Conservation (phyloP, 2,888 invertebrate species). For the Monoplex corrugatus region DNA sequence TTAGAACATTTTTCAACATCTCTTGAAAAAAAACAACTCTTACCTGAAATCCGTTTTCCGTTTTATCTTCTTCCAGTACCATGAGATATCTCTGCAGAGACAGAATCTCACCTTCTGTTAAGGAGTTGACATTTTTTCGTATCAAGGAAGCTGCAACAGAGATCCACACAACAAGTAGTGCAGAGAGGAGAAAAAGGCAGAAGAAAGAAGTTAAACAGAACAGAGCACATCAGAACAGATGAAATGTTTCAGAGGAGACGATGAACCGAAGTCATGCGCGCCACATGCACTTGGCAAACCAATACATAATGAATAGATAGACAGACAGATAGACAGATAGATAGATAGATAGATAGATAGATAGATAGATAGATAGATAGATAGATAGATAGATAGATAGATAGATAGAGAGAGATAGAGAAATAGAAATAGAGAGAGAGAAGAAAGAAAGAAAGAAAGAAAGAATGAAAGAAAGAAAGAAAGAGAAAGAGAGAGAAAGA, state of each 20-base stretch:
- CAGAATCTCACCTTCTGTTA: conserved; percentile 53
- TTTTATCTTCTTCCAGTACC: conserved; percentile 50
- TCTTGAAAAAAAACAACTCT: background rate
- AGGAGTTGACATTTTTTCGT: conserved; percentile 59
- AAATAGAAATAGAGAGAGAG: background rate
- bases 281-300: too few species aligned
- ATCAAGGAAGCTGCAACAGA: conserved; percentile 45
- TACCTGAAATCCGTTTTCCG: conserved; percentile 54
- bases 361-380: background rate
- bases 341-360: background rate
- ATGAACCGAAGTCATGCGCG: too few species aligned
- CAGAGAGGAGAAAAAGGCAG: background rate
- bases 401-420: background rate
- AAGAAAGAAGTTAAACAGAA: background rate
- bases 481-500: background rate
- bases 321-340: background rate
- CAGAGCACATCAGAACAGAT: background rate
- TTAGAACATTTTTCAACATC: too few species aligned
- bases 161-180: background rate
- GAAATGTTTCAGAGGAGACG: background rate
- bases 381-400: background rate
- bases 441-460: background rate
- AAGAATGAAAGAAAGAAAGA: background rate
- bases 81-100: conserved; percentile 54
- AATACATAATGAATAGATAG: background rate